These are phyloP conservation scores for Sceloporus undulatus DNA, from an alignment of 2,113 vertebrate species.

Conservation along the genomic window DNA sequence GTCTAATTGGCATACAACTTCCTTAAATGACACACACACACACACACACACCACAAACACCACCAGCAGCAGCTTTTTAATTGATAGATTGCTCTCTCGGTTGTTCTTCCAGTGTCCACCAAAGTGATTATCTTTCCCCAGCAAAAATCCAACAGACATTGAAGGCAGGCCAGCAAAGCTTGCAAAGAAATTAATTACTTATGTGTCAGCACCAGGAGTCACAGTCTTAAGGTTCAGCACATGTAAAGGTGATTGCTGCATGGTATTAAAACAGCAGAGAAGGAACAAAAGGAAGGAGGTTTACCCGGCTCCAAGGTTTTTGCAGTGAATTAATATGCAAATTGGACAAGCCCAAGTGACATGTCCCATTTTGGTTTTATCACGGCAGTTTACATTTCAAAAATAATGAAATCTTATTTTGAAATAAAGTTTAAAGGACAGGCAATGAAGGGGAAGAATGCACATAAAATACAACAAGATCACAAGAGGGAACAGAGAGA, in stretches of 20 bases:
- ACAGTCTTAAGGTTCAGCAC: not conserved
- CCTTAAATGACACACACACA: conserved; percentile 22
- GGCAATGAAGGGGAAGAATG: no score
- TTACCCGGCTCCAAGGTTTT: not conserved
- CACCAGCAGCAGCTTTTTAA: not conserved
- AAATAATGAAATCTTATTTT: not conserved
- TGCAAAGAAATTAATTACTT: conserved; percentile 6
- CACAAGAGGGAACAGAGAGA: no score
- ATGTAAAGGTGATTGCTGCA: no score
- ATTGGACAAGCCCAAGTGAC: not conserved
- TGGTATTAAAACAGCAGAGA: not conserved
- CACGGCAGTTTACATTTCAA: not conserved
- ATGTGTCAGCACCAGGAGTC: not conserved
- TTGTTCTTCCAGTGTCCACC: conserved; percentile 37
- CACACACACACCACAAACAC: not conserved
- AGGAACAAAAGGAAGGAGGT: not conserved
- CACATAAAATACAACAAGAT: no score
- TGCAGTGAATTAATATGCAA: not conserved
- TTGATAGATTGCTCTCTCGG: conserved; percentile 35
- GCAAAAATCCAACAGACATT: not conserved
- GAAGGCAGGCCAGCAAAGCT: not conserved
- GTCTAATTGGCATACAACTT: conserved; percentile 50
- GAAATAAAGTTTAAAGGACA: not conserved
- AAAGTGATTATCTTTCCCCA: conserved; percentile 32
- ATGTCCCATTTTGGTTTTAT: not conserved